Conservation (phyloP, 2,797 vertebrate species). For the Galagoides demidoff region DNA sequence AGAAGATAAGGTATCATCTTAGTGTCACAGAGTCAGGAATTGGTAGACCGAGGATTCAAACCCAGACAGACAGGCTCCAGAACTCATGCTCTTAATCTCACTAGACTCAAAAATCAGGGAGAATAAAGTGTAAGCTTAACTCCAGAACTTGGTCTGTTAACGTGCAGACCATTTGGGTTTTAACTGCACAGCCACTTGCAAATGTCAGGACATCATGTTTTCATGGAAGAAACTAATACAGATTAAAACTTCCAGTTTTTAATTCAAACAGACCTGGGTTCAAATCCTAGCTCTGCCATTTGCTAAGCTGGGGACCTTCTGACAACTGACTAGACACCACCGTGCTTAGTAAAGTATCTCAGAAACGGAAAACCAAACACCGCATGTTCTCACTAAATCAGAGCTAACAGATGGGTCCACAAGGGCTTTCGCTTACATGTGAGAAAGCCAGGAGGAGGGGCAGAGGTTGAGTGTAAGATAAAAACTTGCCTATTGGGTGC, state of each 20-base stretch:
- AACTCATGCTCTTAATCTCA: not conserved
- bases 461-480: no score
- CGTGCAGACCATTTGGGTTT: not conserved
- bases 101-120: not conserved
- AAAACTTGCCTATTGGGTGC: no score
- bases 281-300: not conserved
- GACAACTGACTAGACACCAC: not conserved
- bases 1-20: not conserved
- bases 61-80: not conserved
- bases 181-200: not conserved
- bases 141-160: not conserved
- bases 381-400: no score
- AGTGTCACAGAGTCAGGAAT: not conserved
- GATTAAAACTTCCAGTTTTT: not conserved
- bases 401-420: no score
- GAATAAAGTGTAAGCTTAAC: not conserved
- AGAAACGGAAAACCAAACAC: no score
- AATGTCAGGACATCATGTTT: not conserved
- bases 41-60: not conserved
- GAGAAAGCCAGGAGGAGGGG: no score
- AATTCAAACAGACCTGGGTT: not conserved
- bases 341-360: no score
- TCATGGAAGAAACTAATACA: not conserved
- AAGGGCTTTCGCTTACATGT: no score
- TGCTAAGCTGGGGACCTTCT: not conserved